phyloP scores from a whole-genome alignment of 2,113 vertebrate species.

The Hylia prasina region DNA sequence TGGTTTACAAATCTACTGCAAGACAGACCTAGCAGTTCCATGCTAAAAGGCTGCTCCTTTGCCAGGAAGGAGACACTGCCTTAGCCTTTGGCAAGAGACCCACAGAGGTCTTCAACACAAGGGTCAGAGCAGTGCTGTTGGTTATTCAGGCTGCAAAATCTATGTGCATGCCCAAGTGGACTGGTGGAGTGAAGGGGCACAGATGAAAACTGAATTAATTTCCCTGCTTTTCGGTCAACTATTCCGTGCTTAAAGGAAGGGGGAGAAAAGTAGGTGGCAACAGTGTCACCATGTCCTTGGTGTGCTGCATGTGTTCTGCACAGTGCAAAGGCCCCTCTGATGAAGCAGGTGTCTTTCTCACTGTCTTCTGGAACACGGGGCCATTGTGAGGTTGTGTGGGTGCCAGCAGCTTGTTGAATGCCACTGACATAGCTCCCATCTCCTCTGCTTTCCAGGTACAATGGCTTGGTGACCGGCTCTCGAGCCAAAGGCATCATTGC shows the following conservation, averaged over 20 bases:
- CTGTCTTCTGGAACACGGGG: not conserved
- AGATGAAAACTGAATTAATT: not conserved
- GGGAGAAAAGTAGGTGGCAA: not conserved
- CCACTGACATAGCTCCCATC: not conserved
- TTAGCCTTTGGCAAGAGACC: not conserved
- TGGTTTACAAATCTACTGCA: not conserved
- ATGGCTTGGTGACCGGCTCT: conserved; percentile 87
- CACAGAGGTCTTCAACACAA: not conserved
- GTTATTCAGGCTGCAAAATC: not conserved
- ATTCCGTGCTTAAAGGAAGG: not conserved
- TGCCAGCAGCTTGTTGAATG: not conserved
- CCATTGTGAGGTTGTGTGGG: not conserved
- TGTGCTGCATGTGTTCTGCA: not conserved
- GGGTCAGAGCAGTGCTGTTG: not conserved
- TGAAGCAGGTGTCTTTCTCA: not conserved
- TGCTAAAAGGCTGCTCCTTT: not conserved
- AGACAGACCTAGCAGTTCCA: not conserved
- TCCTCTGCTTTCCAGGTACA: conserved; percentile 81
- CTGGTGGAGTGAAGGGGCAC: not conserved
- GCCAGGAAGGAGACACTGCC: not conserved
- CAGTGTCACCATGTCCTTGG: not conserved
- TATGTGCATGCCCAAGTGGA: not conserved
- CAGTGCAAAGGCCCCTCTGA: not conserved
- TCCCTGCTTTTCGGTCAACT: not conserved
- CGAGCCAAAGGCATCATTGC: conserved; percentile 88